Percentiles rank a stretch among this genome's conserved stretches.
Conservation (phyloP, 2,888 invertebrate species). For the Myopa tessellatipennis region DNA sequence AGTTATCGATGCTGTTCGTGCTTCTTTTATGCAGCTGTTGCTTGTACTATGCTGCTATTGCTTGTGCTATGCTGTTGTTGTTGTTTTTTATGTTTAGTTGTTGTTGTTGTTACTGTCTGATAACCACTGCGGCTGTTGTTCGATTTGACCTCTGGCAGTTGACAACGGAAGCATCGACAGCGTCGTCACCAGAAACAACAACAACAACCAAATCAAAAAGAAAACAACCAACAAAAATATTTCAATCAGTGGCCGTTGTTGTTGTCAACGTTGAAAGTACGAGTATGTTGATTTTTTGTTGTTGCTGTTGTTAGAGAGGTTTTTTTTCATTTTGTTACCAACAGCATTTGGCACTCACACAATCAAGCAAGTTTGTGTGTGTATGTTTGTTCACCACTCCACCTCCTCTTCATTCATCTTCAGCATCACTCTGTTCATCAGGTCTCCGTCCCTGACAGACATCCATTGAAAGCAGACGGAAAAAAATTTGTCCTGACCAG, state of each 20-base stretch:
- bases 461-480: neutral
- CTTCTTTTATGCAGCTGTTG: too few relatives aligned
- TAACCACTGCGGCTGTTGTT: too few relatives aligned
- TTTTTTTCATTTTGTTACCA: neutral
- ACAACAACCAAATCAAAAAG: neutral
- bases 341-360: neutral
- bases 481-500: conserved; percentile 13
- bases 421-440: too few relatives aligned
- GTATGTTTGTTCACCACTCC: neutral
- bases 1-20: too few relatives aligned
- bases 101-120: too few relatives aligned
- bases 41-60: too few relatives aligned
- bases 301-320: neutral
- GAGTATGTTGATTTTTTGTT: neutral
- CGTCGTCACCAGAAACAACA: neutral
- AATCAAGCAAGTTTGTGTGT: neutral
- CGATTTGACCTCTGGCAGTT: too few relatives aligned
- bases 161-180: neutral
- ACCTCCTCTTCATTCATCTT: neutral
- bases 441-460: too few relatives aligned
- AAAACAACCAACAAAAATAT: conserved; percentile 10
- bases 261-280: neutral
- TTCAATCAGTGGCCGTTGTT: conserved; percentile 3
- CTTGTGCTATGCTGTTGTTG: too few relatives aligned
- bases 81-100: too few relatives aligned